Evolutionary conservation across 2,888 invertebrate genomes (phyloP), one percentile per base, ranked within the genome.

Genomic region (Gortyna flavago): DNA sequence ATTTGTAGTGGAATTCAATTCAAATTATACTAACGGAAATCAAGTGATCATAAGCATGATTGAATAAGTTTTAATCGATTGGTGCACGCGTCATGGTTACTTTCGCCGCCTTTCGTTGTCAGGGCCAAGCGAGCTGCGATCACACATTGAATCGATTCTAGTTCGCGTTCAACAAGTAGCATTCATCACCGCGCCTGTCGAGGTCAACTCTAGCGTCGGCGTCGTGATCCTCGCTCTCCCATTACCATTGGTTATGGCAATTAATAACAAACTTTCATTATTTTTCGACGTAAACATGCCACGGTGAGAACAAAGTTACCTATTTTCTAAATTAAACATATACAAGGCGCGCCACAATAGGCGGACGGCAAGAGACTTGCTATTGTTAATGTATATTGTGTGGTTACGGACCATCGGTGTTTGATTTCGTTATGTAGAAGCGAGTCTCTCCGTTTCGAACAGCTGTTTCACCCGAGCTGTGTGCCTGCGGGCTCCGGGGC

Each of bases 21-120:
- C n/a, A 51, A 80, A 69, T 35, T 62, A 84, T 44, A 83, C 69
- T 80, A 77, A 81, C 76, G 79, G 79, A 80, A 89, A 85, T 83
- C 72, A 77, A 81, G 70, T 86, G 80, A 80, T 77, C 79, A 61
- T 86, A 80, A 75, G 87, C 88, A 87, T 84, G 88, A 88, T 89
- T 87, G 85, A 90, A 89, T 90, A 88, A 90, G 87, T 90, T 88
- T 89, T 91, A 90, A 92, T 89, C 90, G 90, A 93, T 90, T 89
- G 87, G 86, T 88, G 83, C 85, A 88, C 91, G 91, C 93, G 94
- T 93, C 93, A 93, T 91, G 90, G 90, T 90, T 92, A 95, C 96
- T 96, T 96, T 96, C 95, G 95, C 95, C 93, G 92, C 94, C 92
- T 95, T 95, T 94, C 95, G 94, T 94, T 92, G 94, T 92, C 95